These are phyloP conservation scores for Cynopterus sphinx DNA, from an alignment of 2,797 vertebrate species.

Conservation along the genomic window DNA sequence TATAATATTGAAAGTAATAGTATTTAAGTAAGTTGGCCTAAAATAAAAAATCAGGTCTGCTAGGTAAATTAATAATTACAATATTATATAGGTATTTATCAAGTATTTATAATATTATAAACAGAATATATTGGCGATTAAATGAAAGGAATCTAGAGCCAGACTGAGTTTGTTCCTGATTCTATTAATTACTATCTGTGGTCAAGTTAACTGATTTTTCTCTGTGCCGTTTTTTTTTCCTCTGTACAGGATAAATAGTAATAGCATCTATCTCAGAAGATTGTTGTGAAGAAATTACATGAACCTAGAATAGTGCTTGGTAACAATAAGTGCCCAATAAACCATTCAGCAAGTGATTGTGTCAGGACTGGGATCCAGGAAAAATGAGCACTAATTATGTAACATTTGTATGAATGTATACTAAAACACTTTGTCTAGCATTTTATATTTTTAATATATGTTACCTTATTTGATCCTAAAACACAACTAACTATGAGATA, in stretches of 20 bases:
- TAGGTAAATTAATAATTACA: not conserved
- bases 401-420: not conserved
- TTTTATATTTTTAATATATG: not conserved
- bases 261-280: not conserved
- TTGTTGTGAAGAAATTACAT: not conserved
- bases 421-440: not conserved
- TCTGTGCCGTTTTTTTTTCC: not conserved
- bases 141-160: not conserved
- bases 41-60: not conserved
- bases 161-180: not conserved
- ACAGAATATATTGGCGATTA: not conserved
- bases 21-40: not conserved
- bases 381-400: not conserved
- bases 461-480: not conserved
- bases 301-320: not conserved
- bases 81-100: not conserved
- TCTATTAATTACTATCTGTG: not conserved
- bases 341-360: not conserved
- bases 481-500: not conserved
- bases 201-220: not conserved
- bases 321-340: not conserved
- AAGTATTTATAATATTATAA: not conserved
- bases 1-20: not conserved
- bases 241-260: not conserved
- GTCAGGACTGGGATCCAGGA: not conserved